Percentiles rank a stretch among this genome's conserved stretches.
Evolutionary conservation across 2,797 vertebrate species (phyloP).

Genomic region (Acomys russatus): DNA sequence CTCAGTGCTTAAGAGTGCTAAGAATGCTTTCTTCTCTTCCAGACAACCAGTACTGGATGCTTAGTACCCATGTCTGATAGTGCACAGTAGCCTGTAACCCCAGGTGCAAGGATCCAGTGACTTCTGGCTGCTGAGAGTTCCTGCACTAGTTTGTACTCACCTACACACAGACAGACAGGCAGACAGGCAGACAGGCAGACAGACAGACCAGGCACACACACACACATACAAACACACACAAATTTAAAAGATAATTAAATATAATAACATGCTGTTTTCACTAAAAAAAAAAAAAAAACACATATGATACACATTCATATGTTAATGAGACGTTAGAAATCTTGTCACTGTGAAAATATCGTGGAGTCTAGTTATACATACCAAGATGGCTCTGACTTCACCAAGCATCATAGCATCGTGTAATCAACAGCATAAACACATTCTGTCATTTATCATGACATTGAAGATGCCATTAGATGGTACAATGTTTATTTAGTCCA

Average conservation of each 20-base stretch:
- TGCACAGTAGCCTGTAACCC: background rate
- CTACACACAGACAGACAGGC: no score
- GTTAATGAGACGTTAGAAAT: background rate
- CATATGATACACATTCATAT: background rate
- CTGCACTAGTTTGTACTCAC: background rate
- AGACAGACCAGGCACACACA: background rate
- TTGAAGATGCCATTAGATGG: background rate
- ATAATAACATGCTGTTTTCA: background rate
- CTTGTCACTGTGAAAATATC: background rate
- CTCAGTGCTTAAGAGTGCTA: rapidly evolving
- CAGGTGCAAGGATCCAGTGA: background rate
- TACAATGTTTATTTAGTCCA: background rate
- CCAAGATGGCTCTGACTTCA: background rate
- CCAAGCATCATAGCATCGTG: background rate
- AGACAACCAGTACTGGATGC: background rate
- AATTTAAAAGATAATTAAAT: background rate
- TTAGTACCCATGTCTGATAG: background rate
- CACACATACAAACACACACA: background rate
- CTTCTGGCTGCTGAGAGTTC: background rate
- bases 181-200: background rate
- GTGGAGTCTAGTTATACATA: background rate
- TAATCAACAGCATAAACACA: background rate
- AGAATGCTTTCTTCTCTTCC: background rate
- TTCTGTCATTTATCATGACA: background rate
- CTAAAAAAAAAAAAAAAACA: background rate